Conservation (phyloP, 2,797 vertebrate genomes). For the Bucorvus abyssinicus region DNA sequence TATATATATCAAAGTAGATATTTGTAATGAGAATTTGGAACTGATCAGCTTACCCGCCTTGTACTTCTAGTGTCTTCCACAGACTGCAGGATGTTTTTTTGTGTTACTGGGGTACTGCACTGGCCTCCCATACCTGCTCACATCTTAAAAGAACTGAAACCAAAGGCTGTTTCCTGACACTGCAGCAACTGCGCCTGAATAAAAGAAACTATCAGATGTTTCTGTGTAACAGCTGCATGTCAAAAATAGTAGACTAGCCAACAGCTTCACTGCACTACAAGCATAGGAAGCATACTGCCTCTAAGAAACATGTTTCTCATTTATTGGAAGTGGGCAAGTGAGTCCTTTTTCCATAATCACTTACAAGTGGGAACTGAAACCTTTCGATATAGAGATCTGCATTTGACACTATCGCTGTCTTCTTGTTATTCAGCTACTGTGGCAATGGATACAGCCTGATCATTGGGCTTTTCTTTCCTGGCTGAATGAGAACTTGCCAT, state of each 20-base stretch:
- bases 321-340: constrained; percentile 19
- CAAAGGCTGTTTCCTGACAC: constrained; percentile 44
- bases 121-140: constrained; percentile 36
- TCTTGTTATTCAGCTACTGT: background rate
- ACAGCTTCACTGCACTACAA: background rate
- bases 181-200: background rate
- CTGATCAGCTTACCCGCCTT: background rate
- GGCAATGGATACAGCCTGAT: background rate
- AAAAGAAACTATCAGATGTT: constrained; percentile 75
- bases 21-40: background rate
- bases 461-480: background rate
- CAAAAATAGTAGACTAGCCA: constrained; percentile 64
- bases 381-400: background rate
- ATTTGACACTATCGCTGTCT: background rate
- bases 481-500: background rate
- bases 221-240: constrained; percentile 62
- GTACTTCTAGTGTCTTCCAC: background rate
- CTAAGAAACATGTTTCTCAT: background rate
- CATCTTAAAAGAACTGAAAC: constrained; percentile 59
- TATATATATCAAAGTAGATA: background rate
- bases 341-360: background rate
- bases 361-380: background rate
- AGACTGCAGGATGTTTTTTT: background rate
- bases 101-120: background rate
- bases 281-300: background rate